A percentile compares a stretch with the other conserved stretches of the same genome.
Evolutionary conservation across 2,888 invertebrate genomes (phyloP).

Genomic region (Seira ritae): DNA sequence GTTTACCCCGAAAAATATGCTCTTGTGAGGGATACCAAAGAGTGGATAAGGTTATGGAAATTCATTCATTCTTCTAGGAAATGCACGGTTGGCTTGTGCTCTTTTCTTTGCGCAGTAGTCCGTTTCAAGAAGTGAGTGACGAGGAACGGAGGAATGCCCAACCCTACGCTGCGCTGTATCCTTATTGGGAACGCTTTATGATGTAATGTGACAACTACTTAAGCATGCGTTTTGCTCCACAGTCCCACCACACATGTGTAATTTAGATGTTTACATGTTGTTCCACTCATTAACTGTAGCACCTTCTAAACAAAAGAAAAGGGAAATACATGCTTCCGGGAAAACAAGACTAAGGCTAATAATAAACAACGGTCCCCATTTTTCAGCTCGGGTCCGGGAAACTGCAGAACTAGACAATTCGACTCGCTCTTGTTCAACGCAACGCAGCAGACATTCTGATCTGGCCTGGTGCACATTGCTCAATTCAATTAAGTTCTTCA

Average conservation of each 20-base stretch:
- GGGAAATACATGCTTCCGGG: conserved; percentile 35
- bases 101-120: no score
- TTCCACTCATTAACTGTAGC: conserved; percentile 50
- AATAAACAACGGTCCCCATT: no score
- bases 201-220: conserved; percentile 36
- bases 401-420: conserved; percentile 49
- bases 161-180: conserved; percentile 5
- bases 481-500: conserved; percentile 44
- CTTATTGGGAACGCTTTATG: conserved; percentile 17
- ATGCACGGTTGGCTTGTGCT: conserved; percentile 13
- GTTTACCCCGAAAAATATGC: no score
- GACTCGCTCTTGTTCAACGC: conserved; percentile 20
- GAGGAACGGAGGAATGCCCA: neutral
- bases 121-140: no score
- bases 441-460: neutral
- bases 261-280: conserved; percentile 55
- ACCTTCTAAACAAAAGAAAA: conserved; percentile 50
- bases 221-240: conserved; percentile 22
- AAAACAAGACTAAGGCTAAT: conserved; percentile 27
- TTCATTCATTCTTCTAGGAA: conserved; percentile 21
- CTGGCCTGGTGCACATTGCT: conserved; percentile 39
- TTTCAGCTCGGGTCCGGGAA: no score
- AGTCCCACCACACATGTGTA: conserved; percentile 1
- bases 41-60: no score
- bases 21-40: no score